phyloP scores from a whole-genome alignment of 2,797 vertebrate genomes.

The Oceanodroma leucorhoa region DNA sequence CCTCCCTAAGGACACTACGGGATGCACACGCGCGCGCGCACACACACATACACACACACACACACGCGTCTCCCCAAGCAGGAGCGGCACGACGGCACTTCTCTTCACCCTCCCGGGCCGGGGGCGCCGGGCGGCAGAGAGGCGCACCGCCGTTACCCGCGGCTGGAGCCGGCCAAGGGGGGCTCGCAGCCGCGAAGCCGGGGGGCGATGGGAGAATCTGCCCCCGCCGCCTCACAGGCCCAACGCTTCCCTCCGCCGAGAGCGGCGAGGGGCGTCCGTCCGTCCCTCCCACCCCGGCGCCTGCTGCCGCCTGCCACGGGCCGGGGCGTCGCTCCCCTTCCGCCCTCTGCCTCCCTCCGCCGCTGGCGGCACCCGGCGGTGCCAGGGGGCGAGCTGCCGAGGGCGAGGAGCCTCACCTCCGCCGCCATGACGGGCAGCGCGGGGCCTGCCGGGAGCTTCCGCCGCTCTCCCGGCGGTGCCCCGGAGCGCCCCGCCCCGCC shows the following conservation, averaged over 20 bases:
- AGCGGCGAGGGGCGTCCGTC: not conserved
- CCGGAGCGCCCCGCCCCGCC: rapidly evolving
- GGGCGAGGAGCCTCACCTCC: rapidly evolving
- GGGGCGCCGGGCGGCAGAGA: not conserved
- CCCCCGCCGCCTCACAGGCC: not conserved
- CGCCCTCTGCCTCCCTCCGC: no score
- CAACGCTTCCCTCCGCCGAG: not conserved
- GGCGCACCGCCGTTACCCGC: rapidly evolving
- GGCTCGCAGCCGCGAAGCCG: not conserved
- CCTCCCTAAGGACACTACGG: rapidly evolving
- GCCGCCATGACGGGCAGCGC: not conserved
- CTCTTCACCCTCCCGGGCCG: not conserved
- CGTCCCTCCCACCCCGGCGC: not conserved
- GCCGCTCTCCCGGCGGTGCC: not conserved
- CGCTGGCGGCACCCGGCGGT: rapidly evolving
- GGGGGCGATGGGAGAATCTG: rapidly evolving
- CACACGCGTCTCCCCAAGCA: no score
- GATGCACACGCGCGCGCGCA: no score
- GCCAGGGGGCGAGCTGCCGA: rapidly evolving
- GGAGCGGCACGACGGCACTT: rapidly evolving
- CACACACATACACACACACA: no score
- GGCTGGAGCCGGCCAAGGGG: no score
- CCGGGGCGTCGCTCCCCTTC: not conserved
- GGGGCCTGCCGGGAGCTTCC: not conserved
- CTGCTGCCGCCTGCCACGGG: not conserved